Conservation (phyloP, 2,888 invertebrate species). For the Drosophila robusta region DNA sequence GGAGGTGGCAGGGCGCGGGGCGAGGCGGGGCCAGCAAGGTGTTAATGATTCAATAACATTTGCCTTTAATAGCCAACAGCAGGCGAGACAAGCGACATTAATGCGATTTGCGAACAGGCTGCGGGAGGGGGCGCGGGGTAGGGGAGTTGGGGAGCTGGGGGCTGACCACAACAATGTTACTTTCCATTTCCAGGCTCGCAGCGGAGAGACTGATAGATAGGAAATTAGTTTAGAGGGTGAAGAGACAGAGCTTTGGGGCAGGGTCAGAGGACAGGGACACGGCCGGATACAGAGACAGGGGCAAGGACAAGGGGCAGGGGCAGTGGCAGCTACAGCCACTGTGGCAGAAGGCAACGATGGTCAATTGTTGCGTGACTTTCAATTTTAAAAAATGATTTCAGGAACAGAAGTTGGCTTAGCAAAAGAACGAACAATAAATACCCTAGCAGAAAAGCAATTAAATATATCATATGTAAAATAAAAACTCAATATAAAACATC, state of each 20-base stretch:
- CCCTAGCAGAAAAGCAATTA: not conserved
- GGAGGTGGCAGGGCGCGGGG: not conserved
- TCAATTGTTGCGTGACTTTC: constrained; percentile 83
- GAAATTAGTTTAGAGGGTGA: not conserved
- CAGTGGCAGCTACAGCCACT: not conserved
- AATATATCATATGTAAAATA: not conserved
- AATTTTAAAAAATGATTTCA: constrained; percentile 68
- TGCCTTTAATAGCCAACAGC: constrained; percentile 69
- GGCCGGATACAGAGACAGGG: not conserved
- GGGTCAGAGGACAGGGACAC: constrained; percentile 2
- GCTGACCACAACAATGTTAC: constrained; percentile 55
- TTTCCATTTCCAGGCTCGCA: constrained; percentile 25
- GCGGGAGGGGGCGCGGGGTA: not conserved
- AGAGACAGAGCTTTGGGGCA: not conserved
- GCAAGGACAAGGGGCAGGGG: not conserved
- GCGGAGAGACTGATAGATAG: not conserved
- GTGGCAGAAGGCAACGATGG: constrained; percentile 14
- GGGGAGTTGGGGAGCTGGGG: accelerated
- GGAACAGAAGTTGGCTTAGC: not conserved
- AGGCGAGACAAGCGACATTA: constrained; percentile 74
- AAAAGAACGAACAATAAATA: not conserved
- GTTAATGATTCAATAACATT: constrained; percentile 80
- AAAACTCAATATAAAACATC: not conserved
- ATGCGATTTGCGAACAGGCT: constrained; percentile 54
- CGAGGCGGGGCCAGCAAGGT: constrained; percentile 50